Evolutionary conservation across 1,140 invertebrate species (phyloP).

Genomic region (Ceratina australensis): DNA sequence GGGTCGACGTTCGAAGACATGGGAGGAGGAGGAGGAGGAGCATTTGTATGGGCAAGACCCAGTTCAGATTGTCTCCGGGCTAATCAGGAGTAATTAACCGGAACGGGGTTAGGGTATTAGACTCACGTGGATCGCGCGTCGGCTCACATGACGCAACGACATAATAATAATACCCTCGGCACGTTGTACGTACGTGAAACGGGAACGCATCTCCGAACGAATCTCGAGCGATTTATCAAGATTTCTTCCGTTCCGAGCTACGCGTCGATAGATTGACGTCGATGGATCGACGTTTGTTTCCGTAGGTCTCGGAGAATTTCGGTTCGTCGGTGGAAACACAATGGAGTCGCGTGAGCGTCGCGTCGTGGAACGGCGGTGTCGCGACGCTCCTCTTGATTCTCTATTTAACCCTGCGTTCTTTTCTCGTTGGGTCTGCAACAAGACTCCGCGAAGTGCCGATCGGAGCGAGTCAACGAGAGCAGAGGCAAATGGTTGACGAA

Average conservation of each 20-base stretch:
- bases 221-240: slow-evolving; percentile 20
- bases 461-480: too few species aligned
- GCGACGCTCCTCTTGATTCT: too few species aligned
- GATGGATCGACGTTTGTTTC: not conserved
- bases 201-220: not conserved
- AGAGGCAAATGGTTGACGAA: too few species aligned
- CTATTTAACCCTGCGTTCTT: too few species aligned
- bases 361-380: too few species aligned
- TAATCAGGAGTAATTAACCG: slow-evolving; percentile 46
- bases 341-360: too few species aligned
- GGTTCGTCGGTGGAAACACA: not conserved
- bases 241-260: not conserved
- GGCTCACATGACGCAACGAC: slow-evolving; percentile 22
- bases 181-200: not conserved
- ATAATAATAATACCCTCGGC: not conserved
- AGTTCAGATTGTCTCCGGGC: slow-evolving; percentile 40
- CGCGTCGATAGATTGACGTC: slow-evolving; percentile 21
- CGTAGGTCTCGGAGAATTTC: not conserved
- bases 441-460: too few species aligned
- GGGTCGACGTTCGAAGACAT: slow-evolving; percentile 7
- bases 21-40: slow-evolving; percentile 3
- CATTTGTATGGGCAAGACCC: not conserved
- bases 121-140: slow-evolving; percentile 2
- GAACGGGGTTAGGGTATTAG: slow-evolving; percentile 46
- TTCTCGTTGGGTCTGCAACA: too few species aligned